These are phyloP conservation scores for Tethya wilhelma DNA, from an alignment of 37 sponge, comb jelly and placozoan species.

Conservation along the genomic window DNA sequence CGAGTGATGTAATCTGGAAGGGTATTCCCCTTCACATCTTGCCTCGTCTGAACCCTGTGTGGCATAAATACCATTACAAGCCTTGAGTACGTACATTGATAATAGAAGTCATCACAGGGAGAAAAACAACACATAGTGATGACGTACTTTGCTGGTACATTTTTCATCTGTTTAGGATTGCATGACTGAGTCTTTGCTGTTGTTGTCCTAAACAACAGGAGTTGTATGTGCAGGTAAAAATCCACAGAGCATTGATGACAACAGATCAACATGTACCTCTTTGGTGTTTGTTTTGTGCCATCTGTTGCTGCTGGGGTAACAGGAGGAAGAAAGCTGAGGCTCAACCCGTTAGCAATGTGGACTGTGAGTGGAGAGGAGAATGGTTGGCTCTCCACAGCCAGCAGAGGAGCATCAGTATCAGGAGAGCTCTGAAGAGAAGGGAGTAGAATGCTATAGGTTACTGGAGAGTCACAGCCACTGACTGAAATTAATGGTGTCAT, in stretches of 20 bases:
- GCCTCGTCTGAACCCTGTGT: not conserved
- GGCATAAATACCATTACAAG: too few species aligned
- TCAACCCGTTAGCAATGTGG: conserved; percentile 55
- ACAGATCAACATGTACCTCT: not conserved
- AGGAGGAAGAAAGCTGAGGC: conserved; percentile 41
- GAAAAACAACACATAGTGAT: not conserved
- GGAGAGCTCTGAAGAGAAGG: conserved; percentile 18
- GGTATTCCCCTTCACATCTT: not conserved
- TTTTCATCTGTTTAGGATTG: too few species aligned
- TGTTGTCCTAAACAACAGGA: too few species aligned
- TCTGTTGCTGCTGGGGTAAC: not conserved
- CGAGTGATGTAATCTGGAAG: conserved; percentile 4
- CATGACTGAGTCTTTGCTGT: too few species aligned
- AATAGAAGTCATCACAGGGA: not conserved
- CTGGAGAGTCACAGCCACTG: not conserved
- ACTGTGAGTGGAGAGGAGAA: conserved; percentile 48
- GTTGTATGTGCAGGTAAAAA: too few species aligned
- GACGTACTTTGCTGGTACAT: not conserved
- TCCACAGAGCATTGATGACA: too few species aligned
- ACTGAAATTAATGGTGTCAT: not conserved
- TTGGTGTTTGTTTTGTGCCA: not conserved
- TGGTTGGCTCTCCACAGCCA: conserved; percentile 1
- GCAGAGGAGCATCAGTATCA: conserved; percentile 22
- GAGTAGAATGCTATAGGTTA: not conserved
- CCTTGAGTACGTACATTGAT: not conserved